Conservation (phyloP, 1,140 invertebrate genomes). For the Callitettix versicolor region DNA sequence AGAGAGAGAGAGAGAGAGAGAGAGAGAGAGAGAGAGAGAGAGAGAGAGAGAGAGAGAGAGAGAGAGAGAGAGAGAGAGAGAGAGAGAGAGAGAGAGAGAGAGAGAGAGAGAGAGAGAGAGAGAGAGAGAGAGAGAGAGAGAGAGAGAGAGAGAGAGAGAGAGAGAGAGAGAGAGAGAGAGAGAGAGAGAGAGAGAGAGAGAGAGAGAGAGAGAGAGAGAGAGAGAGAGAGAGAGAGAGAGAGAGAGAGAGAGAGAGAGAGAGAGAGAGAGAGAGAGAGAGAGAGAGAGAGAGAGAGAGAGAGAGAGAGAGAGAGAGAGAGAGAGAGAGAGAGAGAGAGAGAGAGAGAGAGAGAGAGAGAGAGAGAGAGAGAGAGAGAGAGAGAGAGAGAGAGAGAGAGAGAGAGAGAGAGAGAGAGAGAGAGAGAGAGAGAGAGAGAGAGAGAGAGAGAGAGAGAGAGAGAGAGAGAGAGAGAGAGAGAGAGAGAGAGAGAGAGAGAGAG, state of each 20-base stretch:
- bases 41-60: background rate
- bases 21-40: background rate
- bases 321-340: background rate
- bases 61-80: background rate
- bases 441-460: background rate
- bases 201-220: background rate
- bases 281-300: background rate
- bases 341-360: background rate
- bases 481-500: background rate
- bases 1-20: background rate
- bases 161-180: background rate
- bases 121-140: background rate
- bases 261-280: slow-evolving; percentile 5
- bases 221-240: background rate
- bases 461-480: background rate
- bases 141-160: background rate
- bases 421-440: background rate
- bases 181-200: background rate
- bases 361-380: too few relatives aligned
- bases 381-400: background rate
- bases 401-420: background rate
- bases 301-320: background rate
- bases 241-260: background rate
- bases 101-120: background rate
- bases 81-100: too few relatives aligned